Evolutionary conservation across 2,888 invertebrate genomes (phyloP).

Genomic region (Drosophila atroscutellata): DNA sequence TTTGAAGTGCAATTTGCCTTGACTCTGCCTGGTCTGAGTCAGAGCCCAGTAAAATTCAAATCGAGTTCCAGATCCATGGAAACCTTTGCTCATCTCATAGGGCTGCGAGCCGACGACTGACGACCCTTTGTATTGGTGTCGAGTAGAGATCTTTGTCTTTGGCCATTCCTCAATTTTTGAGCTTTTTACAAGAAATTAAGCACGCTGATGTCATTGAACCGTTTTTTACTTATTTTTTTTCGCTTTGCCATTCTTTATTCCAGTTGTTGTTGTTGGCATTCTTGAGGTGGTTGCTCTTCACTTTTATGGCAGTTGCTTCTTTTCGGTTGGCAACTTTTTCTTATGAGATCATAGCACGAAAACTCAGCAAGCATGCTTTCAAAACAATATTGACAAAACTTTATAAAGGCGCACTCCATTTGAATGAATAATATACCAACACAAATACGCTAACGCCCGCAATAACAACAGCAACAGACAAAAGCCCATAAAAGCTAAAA

Average conservation of each 20-base stretch:
- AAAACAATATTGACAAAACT: conserved; percentile 72
- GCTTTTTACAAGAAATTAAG: conserved; percentile 33
- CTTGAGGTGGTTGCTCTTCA: conserved; percentile 35
- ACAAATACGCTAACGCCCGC: conserved; percentile 43
- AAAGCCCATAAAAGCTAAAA: conserved; percentile 56
- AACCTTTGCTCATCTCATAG: background rate
- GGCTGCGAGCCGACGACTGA: conserved; percentile 9
- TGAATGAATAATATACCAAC: conserved; percentile 32
- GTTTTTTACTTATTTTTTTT: conserved; percentile 33
- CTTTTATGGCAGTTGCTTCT: conserved; percentile 28
- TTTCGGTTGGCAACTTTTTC: conserved; percentile 59
- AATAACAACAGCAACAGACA: conserved; percentile 15
- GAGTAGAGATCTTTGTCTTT: conserved; percentile 50
- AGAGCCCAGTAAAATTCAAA: conserved; percentile 20
- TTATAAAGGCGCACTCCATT: conserved; percentile 36
- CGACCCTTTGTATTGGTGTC: conserved; percentile 34
- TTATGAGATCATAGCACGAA: conserved; percentile 74
- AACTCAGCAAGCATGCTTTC: conserved; percentile 38
- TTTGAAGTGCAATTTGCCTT: conserved; percentile 47
- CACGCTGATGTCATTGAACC: conserved; percentile 63
- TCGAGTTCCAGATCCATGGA: conserved; percentile 7
- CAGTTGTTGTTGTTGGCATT: conserved; percentile 40
- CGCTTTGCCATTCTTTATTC: conserved; percentile 35
- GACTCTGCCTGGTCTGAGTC: conserved; percentile 31
- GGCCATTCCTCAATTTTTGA: conserved; percentile 41